A percentile compares a stretch with the other conserved stretches of the same genome.
These are phyloP conservation scores for Zaprionus taronus DNA, from an alignment of 1,140 invertebrate species.

Conservation along the genomic window DNA sequence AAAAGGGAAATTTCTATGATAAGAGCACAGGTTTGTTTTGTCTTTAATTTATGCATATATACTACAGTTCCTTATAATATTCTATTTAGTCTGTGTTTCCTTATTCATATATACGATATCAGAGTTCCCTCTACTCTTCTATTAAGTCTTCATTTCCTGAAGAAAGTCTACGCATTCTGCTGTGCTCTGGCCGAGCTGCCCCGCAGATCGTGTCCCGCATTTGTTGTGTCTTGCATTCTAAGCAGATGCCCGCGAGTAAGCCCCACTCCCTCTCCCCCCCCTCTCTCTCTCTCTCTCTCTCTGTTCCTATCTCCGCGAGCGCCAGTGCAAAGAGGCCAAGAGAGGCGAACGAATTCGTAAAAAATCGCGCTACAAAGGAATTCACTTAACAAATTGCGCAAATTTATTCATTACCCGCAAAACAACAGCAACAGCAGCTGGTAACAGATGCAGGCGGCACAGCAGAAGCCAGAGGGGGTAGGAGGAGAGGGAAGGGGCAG, in stretches of 20 bases:
- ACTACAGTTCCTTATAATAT: neutral
- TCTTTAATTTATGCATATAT: too few relatives aligned
- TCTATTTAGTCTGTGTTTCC: neutral
- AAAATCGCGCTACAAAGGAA: constrained; percentile 82
- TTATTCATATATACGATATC: neutral
- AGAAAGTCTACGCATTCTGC: neutral
- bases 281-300: neutral
- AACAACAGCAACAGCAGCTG: constrained; percentile 54
- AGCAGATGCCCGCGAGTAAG: constrained; percentile 23
- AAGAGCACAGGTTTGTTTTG: neutral
- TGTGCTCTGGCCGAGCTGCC: neutral
- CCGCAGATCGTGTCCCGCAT: constrained; percentile 17
- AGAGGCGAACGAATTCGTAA: constrained; percentile 68
- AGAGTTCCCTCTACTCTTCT: too few relatives aligned
- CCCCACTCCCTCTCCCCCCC: neutral
- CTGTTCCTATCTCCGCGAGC: constrained; percentile 38
- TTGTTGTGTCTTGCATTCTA: constrained; percentile 55
- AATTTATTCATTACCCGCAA: constrained; percentile 82
- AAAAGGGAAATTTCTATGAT: neutral
- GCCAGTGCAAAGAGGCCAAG: constrained; percentile 39
- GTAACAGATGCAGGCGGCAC: constrained; percentile 2
- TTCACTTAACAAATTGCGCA: constrained; percentile 83
- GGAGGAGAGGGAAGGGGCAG: too few relatives aligned
- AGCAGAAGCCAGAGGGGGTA: neutral
- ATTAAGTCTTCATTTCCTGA: too few relatives aligned